Conservation (phyloP, 1,140 invertebrate species). For the Tribolium castaneum region DNA sequence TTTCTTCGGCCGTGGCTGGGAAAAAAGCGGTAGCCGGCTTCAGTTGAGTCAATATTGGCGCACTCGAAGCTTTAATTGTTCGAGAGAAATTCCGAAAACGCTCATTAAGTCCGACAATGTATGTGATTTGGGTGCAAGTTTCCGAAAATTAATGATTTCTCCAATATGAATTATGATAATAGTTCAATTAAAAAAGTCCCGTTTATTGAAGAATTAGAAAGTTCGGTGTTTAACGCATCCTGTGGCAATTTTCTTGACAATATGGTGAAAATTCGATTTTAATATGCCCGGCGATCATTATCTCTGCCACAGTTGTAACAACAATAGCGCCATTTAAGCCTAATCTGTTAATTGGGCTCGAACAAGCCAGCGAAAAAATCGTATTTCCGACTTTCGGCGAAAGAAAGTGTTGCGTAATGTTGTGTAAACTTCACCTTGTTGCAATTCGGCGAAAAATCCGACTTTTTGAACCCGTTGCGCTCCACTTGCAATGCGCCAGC, state of each 20-base stretch:
- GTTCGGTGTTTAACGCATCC: conserved; percentile 1
- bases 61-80: not conserved
- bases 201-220: conserved; percentile 2
- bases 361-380: not conserved
- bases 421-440: conserved; percentile 8
- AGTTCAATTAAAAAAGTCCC: not conserved
- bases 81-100: not conserved
- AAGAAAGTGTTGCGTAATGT: not conserved
- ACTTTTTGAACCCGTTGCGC: not conserved
- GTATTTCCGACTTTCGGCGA: conserved; percentile 4
- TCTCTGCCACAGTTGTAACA: conserved; percentile 1
- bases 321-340: not conserved
- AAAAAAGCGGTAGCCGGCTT: conserved; percentile 1
- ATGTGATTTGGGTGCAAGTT: not conserved
- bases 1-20: not conserved
- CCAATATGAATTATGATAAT: conserved; percentile 19
- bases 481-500: not conserved
- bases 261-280: conserved; percentile 17
- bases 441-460: not conserved
- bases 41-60: not conserved
- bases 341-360: conserved; percentile 15
- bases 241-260: conserved; percentile 6
- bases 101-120: not conserved
- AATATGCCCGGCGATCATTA: conserved; percentile 8
- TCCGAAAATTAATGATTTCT: conserved; percentile 21